A percentile compares a stretch with the other conserved stretches of the same genome.
Conservation (phyloP, 2,888 invertebrate species). For the Scaptodrosophila latifasciaeformis region DNA sequence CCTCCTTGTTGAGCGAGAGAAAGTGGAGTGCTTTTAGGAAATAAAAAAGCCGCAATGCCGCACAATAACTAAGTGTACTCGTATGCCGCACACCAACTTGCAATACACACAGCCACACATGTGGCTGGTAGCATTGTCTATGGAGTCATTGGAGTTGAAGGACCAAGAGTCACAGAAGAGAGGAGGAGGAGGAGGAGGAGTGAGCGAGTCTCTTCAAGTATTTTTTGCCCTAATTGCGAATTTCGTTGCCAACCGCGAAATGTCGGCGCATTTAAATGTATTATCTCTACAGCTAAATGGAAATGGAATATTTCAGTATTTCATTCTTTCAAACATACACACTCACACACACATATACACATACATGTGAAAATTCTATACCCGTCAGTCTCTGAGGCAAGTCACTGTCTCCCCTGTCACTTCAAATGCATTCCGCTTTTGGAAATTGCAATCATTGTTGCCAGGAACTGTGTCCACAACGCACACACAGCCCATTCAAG, state of each 20-base stretch:
- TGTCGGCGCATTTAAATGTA: conserved; percentile 49
- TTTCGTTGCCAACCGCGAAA: conserved; percentile 34
- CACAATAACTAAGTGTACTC: neutral
- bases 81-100: neutral
- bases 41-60: conserved; percentile 1
- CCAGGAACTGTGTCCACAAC: neutral
- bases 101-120: too few relatives aligned
- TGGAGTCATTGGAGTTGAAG: neutral
- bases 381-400: neutral
- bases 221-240: conserved; percentile 14
- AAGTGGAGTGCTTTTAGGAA: neutral
- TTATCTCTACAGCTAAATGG: conserved; percentile 41
- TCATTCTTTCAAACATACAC: neutral
- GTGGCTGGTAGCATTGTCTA: too few relatives aligned
- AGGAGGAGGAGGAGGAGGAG: neutral
- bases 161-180: neutral
- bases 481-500: neutral
- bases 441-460: conserved; percentile 58
- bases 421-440: conserved; percentile 48
- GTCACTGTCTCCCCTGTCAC: conserved; percentile 10
- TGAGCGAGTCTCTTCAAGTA: neutral
- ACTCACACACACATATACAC: neutral
- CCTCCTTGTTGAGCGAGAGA: too few relatives aligned
- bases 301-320: conserved; percentile 4
- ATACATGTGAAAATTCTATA: too few relatives aligned